Percentiles rank a stretch among this genome's conserved stretches.
Evolutionary conservation across 2,888 invertebrate genomes (phyloP).

Genomic region (Acrobasis consociella): DNA sequence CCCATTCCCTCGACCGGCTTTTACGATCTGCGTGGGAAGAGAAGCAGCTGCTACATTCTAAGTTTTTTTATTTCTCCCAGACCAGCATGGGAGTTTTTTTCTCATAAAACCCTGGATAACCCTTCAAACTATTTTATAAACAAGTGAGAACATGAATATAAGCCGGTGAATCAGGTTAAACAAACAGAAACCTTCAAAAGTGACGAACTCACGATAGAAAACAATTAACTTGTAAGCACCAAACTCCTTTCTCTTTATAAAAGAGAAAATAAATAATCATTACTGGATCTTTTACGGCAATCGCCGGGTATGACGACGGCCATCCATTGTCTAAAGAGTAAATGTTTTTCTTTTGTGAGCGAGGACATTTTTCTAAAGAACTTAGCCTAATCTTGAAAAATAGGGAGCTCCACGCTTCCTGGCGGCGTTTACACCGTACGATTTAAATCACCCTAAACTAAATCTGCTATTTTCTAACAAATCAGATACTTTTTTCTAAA

Average conservation of each 20-base stretch:
- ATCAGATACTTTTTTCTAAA: no score
- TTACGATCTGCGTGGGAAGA: no score
- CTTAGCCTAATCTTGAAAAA: conserved; percentile 27
- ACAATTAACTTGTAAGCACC: conserved; percentile 26
- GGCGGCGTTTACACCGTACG: neutral
- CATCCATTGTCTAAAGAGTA: conserved; percentile 30
- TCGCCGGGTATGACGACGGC: conserved; percentile 38
- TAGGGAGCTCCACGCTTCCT: conserved; percentile 2
- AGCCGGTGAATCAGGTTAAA: no score
- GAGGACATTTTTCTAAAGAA: conserved; percentile 23
- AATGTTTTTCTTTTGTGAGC: conserved; percentile 21
- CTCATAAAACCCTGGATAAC: no score
- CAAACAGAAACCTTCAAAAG: no score
- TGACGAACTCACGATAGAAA: conserved; percentile 5
- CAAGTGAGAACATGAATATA: no score
- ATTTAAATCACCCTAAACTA: neutral
- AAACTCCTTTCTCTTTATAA: conserved; percentile 40
- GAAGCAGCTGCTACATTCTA: no score
- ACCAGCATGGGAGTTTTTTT: no score
- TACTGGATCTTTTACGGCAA: conserved; percentile 47
- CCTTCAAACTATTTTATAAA: no score
- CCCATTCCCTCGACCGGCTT: no score
- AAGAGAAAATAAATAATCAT: conserved; percentile 52
- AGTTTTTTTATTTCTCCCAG: no score
- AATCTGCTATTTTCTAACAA: no score